These are phyloP conservation scores for Polypterus senegalus DNA, from an alignment of 2,113 vertebrate species.

Conservation along the genomic window DNA sequence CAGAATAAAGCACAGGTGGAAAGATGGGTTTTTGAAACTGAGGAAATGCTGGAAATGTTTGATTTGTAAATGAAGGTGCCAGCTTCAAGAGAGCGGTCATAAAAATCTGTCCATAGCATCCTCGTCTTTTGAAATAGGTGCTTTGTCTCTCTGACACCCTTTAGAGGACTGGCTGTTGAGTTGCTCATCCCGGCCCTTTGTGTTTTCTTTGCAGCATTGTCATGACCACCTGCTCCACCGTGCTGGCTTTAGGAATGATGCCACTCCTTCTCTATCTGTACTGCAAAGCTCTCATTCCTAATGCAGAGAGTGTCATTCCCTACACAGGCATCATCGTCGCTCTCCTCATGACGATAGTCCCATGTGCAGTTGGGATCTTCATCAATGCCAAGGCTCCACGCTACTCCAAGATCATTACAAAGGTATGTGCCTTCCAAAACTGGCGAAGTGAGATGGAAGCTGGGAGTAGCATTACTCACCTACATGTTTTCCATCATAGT, in stretches of 20 bases:
- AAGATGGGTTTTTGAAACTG: no score
- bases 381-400: conserved; percentile 63
- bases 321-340: conserved; percentile 47
- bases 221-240: conserved; percentile 67
- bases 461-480: no score
- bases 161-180: no score
- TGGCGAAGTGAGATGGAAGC: no score
- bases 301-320: conserved; percentile 54
- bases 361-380: conserved; percentile 53
- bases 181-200: neutral
- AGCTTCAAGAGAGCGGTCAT: no score
- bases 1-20: no score
- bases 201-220: conserved; percentile 48
- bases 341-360: conserved; percentile 48
- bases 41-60: no score
- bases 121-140: no score
- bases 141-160: no score
- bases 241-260: conserved; percentile 62
- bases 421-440: conserved; percentile 38
- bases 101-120: no score
- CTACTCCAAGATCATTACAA: conserved; percentile 40
- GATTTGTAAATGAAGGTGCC: no score
- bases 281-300: conserved; percentile 38
- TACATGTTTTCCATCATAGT: no score
- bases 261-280: conserved; percentile 67